A percentile compares a stretch with the other conserved stretches of the same genome.
Evolutionary conservation across 2,797 vertebrate species (phyloP).

Genomic region (Coreius guichenoti): DNA sequence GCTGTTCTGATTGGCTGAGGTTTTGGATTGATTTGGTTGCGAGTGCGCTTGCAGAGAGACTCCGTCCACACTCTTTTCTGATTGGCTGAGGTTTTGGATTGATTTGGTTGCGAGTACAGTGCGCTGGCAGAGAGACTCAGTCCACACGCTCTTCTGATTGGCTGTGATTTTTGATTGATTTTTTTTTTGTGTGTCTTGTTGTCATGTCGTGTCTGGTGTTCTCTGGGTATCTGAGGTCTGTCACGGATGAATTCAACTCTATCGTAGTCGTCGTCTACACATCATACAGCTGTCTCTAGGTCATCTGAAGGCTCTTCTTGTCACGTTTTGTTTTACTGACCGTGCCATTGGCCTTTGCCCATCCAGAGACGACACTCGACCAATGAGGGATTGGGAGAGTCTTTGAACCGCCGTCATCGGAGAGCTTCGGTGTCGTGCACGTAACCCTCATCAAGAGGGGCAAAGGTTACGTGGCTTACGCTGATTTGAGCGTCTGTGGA

Average conservation of each 20-base stretch:
- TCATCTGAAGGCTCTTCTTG: constrained; percentile 60
- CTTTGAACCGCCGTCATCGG: constrained; percentile 68
- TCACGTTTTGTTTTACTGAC: constrained; percentile 70
- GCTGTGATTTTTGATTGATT: no score
- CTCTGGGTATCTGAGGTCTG: not conserved
- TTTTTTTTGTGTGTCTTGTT: no score
- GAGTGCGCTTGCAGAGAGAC: no score
- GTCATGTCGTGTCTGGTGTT: not conserved
- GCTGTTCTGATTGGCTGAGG: no score
- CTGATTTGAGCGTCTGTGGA: not conserved
- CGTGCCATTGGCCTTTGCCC: constrained; percentile 54
- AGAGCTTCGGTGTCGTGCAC: not conserved
- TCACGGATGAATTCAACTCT: not conserved
- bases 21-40: no score
- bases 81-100: no score
- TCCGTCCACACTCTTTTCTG: no score
- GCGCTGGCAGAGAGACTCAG: no score
- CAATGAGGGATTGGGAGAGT: constrained; percentile 61
- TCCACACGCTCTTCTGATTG: no score
- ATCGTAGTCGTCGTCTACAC: not conserved
- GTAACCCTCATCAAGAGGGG: not conserved
- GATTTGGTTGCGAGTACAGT: no score
- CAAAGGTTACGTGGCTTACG: not conserved
- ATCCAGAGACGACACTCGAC: constrained; percentile 69
- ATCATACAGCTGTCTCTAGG: constrained; percentile 4